Evolutionary conservation across 2,888 invertebrate genomes (phyloP), one percentile per base, ranked within the genome.

Genomic region (Dolomedes plantarius): DNA sequence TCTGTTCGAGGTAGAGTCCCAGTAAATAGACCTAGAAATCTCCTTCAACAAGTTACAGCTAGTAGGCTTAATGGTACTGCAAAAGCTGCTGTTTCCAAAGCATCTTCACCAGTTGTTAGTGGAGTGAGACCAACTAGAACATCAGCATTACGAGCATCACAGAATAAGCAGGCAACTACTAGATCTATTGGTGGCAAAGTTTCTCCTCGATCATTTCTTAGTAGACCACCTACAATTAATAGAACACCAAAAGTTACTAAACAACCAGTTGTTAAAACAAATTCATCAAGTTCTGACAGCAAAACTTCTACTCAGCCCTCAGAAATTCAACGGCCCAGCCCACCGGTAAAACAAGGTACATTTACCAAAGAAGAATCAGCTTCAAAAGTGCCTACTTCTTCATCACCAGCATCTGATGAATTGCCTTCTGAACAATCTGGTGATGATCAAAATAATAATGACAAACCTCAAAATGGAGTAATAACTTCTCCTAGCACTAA

Each of bases 281-380:
- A 50, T 13, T 41, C 36, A 13, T 11, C 56, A 27, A 41, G n/a
- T 27, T 28, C 32, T 19, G 74, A 64, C 11, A 13, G 69, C 27
- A 86, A 67, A 76, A 7, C 56, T 29, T 62, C 29, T 36, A 39
- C 32, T 28, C 27, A 46, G 0, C 27, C 28, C 13, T 0, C 36
- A 13, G 87, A 86, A 46, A 65, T 71, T 16, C 79, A 90, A 6
- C 92, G 92, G 89, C 92, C 93, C 0, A 90, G 93, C 75, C 93
- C 93, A 0, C 91, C 95, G 41, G 95, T 95, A 89, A 93, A 97
- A 32, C 97, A 98, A 91, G 96, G 96, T 16, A 98, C 98, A 0
- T 98, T 98, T 90, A 96, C 96, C 0, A 97, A 97, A 91, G 97
- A 97, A 89, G 89, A 90, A n/a, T 89, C 90, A 23, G 88, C 90